Evolutionary conservation across 2,113 vertebrate genomes (phyloP), one percentile per base, ranked within the genome.

Genomic region (Cryptomyrus ogoouensis): DNA sequence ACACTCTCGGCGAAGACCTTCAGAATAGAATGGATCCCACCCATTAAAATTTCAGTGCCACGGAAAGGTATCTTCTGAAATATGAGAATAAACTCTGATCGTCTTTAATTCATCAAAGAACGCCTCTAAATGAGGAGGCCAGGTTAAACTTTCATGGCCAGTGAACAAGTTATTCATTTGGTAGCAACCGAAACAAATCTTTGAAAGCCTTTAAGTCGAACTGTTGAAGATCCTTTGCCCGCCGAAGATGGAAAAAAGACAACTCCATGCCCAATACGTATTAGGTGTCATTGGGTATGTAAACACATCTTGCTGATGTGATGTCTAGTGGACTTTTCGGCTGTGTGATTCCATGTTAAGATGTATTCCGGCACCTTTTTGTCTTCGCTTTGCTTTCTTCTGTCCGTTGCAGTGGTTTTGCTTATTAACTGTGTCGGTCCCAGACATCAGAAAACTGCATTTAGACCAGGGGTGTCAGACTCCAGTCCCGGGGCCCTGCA

Each of bases 11-110:
- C 87, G 42, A 80, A 83, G 66, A 44, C 31, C 44, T 86, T 44
- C 24, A 77, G 89, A 91, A 92, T 83, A 70, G 62, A 88, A 89
- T 62, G 87, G 86, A 88, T 93, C 92, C 91, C 91, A 90, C 39
- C 77, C 53, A 80, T 88, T 91, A 84, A 93, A 91, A 91, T 90
- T 93, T 93, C 89, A 91, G 91, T 46, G 58, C 91, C 46, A 58
- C 88, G 89, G 84, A 92, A 90, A 92, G 86, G 88, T 90, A 85
- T 84, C 88, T 90, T 90, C 83, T 86, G 91, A 92, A 92, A 91
- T 91, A 74, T 44, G 84, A 89, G 89, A 90, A 74, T 31, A 46
- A 90, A 91, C 62, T 74, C 58, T 27, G 62, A 86, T 74, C 77
- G 24, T 91, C 62, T 88, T 91, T 91, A 89, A 90, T 92, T 91